Percentiles rank a stretch among this genome's conserved stretches.
Conservation (phyloP, 2,113 vertebrate species). For the Eurypyga helias region DNA sequence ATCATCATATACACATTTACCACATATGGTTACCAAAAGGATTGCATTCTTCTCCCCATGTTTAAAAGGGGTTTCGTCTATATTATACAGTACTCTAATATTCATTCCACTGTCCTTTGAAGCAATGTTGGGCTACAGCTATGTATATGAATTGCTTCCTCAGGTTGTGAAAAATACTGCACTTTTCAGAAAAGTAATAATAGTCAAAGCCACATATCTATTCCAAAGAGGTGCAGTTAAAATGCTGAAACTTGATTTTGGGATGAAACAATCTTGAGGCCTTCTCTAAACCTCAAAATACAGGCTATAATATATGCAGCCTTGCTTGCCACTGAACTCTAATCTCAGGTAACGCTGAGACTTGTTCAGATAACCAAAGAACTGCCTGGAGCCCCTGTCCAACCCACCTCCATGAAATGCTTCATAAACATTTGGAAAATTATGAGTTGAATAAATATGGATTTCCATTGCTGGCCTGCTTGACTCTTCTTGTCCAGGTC, state of each 20-base stretch:
- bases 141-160: background rate
- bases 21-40: background rate
- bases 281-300: background rate
- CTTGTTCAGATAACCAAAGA: background rate
- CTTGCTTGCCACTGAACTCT: background rate
- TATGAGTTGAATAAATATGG: background rate
- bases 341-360: background rate
- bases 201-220: background rate
- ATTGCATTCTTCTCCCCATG: background rate
- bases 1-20: background rate
- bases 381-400: background rate
- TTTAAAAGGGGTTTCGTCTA: background rate
- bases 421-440: background rate
- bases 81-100: background rate
- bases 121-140: background rate
- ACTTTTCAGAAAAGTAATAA: background rate
- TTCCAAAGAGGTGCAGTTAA: background rate
- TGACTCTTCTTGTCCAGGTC: background rate
- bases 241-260: background rate
- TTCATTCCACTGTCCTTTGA: background rate
- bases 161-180: background rate
- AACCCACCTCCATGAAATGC: background rate
- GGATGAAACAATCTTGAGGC: background rate
- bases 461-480: background rate
- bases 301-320: background rate